Evolutionary conservation across 53 echinoderm and acorn worm genomes (phyloP).

Genomic region (Paracentrotus lividus): DNA sequence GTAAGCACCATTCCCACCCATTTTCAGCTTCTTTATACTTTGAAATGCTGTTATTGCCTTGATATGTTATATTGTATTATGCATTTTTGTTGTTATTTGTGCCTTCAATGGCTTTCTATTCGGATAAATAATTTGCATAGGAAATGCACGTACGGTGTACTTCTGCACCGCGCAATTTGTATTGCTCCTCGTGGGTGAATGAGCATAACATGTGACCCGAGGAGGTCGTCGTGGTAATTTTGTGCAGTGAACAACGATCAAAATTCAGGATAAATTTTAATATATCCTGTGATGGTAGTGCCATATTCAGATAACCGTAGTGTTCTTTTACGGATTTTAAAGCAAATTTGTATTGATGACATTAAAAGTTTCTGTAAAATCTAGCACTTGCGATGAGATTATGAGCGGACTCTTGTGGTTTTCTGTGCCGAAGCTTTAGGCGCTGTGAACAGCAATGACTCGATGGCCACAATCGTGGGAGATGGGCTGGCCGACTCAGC

Average conservation of each 20-base stretch:
- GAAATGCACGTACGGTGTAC: constrained; percentile 69
- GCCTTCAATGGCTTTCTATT: constrained; percentile 95
- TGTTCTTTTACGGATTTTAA: neutral
- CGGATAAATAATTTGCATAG: constrained; percentile 99
- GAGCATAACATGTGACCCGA: constrained; percentile 61
- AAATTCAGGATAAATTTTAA: neutral
- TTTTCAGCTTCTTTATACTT: constrained; percentile 1
- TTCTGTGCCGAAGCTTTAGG: constrained; percentile 13
- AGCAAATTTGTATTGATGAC: neutral
- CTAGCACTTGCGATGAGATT: neutral
- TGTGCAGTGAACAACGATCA: neutral
- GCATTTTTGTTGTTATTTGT: constrained; percentile 99
- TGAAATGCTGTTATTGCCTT: constrained; percentile 16
- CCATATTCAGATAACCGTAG: neutral
- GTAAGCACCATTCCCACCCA: constrained; percentile 20
- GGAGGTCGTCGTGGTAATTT: neutral
- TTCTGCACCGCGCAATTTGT: constrained; percentile 55
- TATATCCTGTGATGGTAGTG: neutral
- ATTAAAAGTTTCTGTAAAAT: neutral
- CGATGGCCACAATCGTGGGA: neutral
- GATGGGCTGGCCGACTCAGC: too few relatives aligned
- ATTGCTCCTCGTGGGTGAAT: constrained; percentile 66
- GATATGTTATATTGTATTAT: constrained; percentile 77
- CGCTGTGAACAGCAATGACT: neutral
- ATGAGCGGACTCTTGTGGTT: constrained; percentile 6